Evolutionary conservation across 2,888 invertebrate genomes (phyloP).

Genomic region (Nomada flava): DNA sequence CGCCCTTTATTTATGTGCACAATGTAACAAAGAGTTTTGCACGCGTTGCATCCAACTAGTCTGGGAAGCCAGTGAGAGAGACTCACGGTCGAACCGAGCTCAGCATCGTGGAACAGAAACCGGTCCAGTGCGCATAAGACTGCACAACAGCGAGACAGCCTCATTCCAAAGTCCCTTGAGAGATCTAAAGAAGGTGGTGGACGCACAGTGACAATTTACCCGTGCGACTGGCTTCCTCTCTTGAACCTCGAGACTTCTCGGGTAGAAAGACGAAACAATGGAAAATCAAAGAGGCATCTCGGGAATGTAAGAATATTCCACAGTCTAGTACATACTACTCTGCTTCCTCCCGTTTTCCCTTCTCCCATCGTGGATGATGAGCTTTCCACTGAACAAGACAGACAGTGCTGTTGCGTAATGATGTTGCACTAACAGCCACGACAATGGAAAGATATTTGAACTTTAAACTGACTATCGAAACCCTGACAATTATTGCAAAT

Average conservation of each 20-base stretch:
- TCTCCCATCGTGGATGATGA: background rate
- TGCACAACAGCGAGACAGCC: constrained; percentile 43
- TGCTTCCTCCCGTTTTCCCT: background rate
- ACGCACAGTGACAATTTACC: constrained; percentile 44
- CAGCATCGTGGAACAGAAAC: constrained; percentile 64
- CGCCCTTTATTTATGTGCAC: constrained; percentile 38
- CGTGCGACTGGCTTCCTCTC: constrained; percentile 26
- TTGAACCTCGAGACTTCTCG: constrained; percentile 11
- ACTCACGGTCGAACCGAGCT: constrained; percentile 25
- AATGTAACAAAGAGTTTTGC: constrained; percentile 31
- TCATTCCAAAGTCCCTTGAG: constrained; percentile 45
- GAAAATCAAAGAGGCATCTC: constrained; percentile 30
- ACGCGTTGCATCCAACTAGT: constrained; percentile 28
- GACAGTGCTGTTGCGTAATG: background rate
- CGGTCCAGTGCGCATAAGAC: constrained; percentile 63
- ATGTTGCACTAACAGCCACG: background rate
- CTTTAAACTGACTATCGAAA: background rate
- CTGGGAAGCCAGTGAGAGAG: constrained; percentile 40
- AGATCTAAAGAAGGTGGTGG: constrained; percentile 38
- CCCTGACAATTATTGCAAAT: background rate
- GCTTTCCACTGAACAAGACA: constrained; percentile 3
- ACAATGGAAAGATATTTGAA: background rate
- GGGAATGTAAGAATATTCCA: constrained; percentile 24
- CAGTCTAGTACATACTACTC: background rate
- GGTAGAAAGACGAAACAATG: constrained; percentile 25